Evolutionary conservation across 2,113 vertebrate genomes (phyloP), one percentile per base, ranked within the genome.

Genomic region (Hippocampus comes): DNA sequence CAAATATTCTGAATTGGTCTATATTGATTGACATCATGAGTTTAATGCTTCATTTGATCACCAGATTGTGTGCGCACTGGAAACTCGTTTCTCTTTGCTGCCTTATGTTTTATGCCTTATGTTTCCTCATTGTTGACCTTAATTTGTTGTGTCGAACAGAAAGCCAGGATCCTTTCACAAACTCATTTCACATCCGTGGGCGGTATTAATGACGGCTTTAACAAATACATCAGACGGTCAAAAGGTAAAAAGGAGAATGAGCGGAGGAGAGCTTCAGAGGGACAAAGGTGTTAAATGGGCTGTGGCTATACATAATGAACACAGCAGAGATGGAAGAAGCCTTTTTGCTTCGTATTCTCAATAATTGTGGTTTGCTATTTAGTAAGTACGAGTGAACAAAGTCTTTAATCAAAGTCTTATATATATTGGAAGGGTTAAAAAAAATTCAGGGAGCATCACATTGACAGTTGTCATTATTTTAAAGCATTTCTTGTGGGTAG

Each of bases 1-100:
- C 21, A 55, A n/a, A 55, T 9, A 55, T n/a, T 55, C 53, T n/a
- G 53, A 55, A n/a, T 55, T 55, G 12, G 7, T 55, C 20, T n/a
- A 21, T 55, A 21, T 55, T 77, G 84, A 86, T 72, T 81, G 85
- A 85, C 86, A 75, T 74, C 12, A 12, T 76, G 79, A 70, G 84
- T 84, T 77, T 78, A 82, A 84, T 72, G 48, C 74, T 30, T 74
- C 30, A 49, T 71, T n/a, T 82, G 77, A 79, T 79, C 69, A n/a
- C 46, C 4, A 48, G 63, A 46, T 70, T 27, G 60, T 60, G 68
- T 55, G 64, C 5, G n/a, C 46, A 49, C 53, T 72, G 67, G 34
- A 74, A 78, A 79, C 55, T 73, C 20, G 20, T 68, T 69, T 63
- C 64, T 81, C 61, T 79, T 79, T 68, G 57, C 41, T 15, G 20